These are phyloP conservation scores for Eulemur macaco DNA, from an alignment of 2,113 vertebrate genomes.

Conservation along the genomic window DNA sequence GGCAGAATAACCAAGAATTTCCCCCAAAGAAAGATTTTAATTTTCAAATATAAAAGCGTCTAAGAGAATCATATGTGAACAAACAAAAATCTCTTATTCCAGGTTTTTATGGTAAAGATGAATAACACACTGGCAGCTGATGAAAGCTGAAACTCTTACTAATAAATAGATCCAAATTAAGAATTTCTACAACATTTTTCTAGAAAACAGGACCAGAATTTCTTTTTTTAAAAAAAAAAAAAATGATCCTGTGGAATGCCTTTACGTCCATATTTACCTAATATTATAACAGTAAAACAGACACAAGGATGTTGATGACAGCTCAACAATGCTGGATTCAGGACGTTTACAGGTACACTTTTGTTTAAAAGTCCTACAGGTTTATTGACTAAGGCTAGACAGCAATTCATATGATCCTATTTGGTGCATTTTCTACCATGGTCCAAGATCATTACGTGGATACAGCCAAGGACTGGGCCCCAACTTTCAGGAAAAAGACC, in stretches of 20 bases:
- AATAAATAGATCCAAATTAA: conserved; percentile 88
- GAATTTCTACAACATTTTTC: conserved; percentile 84
- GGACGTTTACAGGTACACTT: conserved; percentile 77
- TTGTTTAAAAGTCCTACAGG: conserved; percentile 80
- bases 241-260: conserved; percentile 78
- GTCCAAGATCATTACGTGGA: conserved; percentile 74
- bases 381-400: conserved; percentile 86
- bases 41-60: conserved; percentile 78
- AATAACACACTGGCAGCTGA: conserved; percentile 77
- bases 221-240: background rate
- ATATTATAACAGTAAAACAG: conserved; percentile 77
- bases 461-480: conserved; percentile 75
- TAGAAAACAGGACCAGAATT: conserved; percentile 79
- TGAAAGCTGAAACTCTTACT: conserved; percentile 76
- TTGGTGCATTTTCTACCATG: conserved; percentile 81
- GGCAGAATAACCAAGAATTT: conserved; percentile 62
- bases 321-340: conserved; percentile 79
- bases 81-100: conserved; percentile 79
- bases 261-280: conserved; percentile 75
- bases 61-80: conserved; percentile 73
- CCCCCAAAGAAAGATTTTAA: conserved; percentile 78
- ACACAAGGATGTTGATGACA: conserved; percentile 78
- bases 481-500: conserved; percentile 74
- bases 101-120: conserved; percentile 74
- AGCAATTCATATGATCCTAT: conserved; percentile 82